Base-by-base conservation (phyloP, 1,140 invertebrate genomes). In the Delia radicum region DNA sequence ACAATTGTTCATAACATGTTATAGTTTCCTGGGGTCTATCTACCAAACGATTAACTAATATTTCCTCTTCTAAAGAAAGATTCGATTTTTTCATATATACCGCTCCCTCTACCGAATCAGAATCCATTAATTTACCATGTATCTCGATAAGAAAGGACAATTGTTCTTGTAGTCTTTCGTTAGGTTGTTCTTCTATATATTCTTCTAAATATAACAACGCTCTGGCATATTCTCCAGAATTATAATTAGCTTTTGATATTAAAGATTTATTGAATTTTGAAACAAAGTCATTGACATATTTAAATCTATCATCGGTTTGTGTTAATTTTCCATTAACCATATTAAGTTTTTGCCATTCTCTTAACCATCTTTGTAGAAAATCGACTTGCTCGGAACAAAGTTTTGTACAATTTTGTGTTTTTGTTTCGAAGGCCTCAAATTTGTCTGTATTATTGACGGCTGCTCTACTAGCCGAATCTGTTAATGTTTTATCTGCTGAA, bases 41-140 rank as follows among this genome's bases (percentile, higher is more conserved):
- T 13, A 90, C 91, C 3, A 94, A 89, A 79, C 94, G 91, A 80
- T 94, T 92, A 6, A 91, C 90, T 6, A 94, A 82, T 74, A 95
- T 91, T 77, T 92, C 87, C 80, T 94, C 91, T 55, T 91, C 90
- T 6, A 94, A 83, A 2, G 91, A 91, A 21, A 92, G 92, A 80
- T 91, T 91, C 2, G 89, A 88, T 76, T 90, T 86, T 79, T 92
- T 91, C 55, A 91, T 88, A 15, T 91, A 90, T 75, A 93, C 87
- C 10, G 93, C 91, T 29, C 92, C 93, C 77, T 91, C 90, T 2
- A 95, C 90, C 42, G 91, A 91, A 84, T 95, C 94, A 0, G 92
- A 89, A 82, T 95, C 93, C 82, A 94, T 91, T 21, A 95, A 81
- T 77, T 92, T 87, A 0, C 91, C 91, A 82, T 94, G 94, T 79